A percentile compares a stretch with the other conserved stretches of the same genome.
Evolutionary conservation across 23 tunicate genomes (phyloP).

Genomic region (Styela plicata): DNA sequence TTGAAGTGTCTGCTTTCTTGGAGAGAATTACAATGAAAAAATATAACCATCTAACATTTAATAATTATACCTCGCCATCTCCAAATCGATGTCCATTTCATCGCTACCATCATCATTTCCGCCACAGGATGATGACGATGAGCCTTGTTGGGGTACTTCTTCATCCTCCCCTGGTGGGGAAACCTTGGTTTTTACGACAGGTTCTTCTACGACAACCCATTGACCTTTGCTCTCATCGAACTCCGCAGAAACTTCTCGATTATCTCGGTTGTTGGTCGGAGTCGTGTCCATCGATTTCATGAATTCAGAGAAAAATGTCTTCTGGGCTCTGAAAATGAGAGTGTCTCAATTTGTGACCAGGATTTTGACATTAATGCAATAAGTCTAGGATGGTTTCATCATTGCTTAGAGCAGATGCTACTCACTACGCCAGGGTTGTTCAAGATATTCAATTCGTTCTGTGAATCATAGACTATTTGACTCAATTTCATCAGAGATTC

Average conservation of each 20-base stretch:
- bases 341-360: no score
- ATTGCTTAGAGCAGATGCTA: no score
- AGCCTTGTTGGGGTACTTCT: not conserved
- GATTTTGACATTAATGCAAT: no score
- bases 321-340: not conserved
- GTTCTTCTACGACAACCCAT: not conserved
- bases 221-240: not conserved
- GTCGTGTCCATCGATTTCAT: constrained; percentile 30
- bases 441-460: no score
- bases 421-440: no score
- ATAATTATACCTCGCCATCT: not conserved
- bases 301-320: constrained; percentile 25
- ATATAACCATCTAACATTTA: no score
- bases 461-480: no score
- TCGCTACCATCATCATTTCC: constrained; percentile 14
- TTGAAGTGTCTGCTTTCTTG: no score
- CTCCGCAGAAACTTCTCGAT: not conserved
- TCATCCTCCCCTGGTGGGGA: not conserved
- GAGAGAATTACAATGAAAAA: no score
- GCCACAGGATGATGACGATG: not conserved
- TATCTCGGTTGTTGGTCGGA: not conserved
- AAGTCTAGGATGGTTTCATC: no score
- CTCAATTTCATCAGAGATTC: no score
- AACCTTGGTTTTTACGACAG: not conserved
- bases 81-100: constrained; percentile 1